Conservation (phyloP, 2,797 vertebrate genomes). For the Mionectes olivaceus region DNA sequence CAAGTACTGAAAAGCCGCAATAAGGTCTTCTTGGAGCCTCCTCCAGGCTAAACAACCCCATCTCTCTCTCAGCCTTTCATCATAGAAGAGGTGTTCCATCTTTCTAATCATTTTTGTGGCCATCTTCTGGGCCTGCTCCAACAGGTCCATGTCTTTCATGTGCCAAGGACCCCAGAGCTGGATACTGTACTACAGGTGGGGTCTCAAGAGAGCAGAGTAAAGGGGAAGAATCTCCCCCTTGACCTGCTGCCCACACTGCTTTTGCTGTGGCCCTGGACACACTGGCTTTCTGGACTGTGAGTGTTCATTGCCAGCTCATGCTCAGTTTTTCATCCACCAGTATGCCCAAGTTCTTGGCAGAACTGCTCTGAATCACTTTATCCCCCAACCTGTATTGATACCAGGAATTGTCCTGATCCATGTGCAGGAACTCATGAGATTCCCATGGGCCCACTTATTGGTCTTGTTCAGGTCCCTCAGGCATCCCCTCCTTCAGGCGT, state of each 20-base stretch:
- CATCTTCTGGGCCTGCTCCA: not conserved
- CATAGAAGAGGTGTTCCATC: not conserved
- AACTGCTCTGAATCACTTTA: not conserved
- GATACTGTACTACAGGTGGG: fast-evolving
- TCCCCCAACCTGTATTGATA: not conserved
- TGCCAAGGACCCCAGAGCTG: not conserved
- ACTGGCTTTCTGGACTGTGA: not conserved
- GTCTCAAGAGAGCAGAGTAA: not conserved
- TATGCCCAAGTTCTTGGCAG: not conserved
- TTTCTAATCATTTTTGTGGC: not conserved
- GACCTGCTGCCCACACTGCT: fast-evolving
- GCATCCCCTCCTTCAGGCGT: not conserved
- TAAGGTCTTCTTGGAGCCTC: not conserved
- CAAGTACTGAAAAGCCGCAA: fast-evolving
- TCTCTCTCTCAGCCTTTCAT: not conserved
- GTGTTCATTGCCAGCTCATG: not conserved
- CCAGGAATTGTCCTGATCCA: not conserved
- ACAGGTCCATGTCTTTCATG: not conserved
- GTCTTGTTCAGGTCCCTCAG: not conserved
- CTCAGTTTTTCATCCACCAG: not conserved
- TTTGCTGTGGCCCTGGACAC: not conserved
- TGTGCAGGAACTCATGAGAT: not conserved
- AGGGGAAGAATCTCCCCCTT: not conserved
- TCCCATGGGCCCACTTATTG: not conserved
- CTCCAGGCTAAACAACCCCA: not conserved